Evolutionary conservation across 2,113 vertebrate species (phyloP).

Genomic region (Pollachius pollachius): DNA sequence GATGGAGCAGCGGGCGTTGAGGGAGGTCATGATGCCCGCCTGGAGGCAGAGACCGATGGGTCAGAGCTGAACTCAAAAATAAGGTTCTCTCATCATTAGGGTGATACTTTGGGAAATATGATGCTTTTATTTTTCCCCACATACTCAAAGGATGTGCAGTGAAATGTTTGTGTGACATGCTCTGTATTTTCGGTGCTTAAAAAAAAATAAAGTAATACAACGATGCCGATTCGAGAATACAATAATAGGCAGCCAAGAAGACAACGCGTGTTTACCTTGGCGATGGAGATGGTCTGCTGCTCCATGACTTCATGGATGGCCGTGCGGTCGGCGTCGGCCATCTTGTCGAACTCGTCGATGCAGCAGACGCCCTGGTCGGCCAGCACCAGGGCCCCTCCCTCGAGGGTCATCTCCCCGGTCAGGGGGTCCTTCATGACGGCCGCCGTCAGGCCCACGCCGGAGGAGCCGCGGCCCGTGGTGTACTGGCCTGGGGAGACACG

Average conservation of each 20-base stretch:
- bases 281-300: constrained; percentile 92
- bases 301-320: constrained; percentile 96
- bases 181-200: too few relatives aligned
- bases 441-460: constrained; percentile 87
- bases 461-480: constrained; percentile 89
- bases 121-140: too few relatives aligned
- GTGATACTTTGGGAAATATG: neutral
- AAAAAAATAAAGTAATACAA: neutral
- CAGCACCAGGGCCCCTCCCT: constrained; percentile 86
- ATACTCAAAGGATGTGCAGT: too few relatives aligned
- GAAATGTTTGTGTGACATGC: neutral
- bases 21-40: constrained; percentile 89
- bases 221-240: neutral
- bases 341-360: constrained; percentile 95
- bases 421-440: constrained; percentile 86
- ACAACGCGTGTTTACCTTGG: constrained; percentile 69
- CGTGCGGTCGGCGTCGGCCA: constrained; percentile 86
- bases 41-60: constrained; percentile 26
- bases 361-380: constrained; percentile 89
- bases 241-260: neutral
- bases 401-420: constrained; percentile 85
- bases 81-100: neutral
- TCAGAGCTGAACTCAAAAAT: neutral
- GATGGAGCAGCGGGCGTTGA: constrained; percentile 91
- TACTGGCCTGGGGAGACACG: constrained; percentile 80